phyloP scores from a whole-genome alignment of 2,797 vertebrate species.

The Leptatherina wallacei region DNA sequence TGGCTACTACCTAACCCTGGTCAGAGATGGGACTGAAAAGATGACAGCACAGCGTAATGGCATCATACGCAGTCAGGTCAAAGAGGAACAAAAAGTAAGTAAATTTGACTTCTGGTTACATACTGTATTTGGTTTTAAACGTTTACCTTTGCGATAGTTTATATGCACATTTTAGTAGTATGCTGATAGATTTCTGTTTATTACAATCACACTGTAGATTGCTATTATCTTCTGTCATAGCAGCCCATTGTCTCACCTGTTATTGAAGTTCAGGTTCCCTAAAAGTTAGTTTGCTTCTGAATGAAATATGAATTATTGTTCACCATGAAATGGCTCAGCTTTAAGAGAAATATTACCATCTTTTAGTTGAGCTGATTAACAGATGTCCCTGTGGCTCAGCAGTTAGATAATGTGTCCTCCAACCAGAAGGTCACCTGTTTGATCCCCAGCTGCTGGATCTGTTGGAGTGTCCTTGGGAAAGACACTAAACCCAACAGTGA shows the following conservation, averaged over 20 bases:
- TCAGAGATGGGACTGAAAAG: conserved; percentile 81
- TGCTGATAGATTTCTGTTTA: neutral
- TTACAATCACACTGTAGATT: neutral
- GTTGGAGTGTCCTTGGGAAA: neutral
- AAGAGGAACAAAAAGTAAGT: conserved; percentile 25
- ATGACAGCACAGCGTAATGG: conserved; percentile 54
- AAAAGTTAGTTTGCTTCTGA: neutral
- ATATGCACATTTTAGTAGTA: neutral
- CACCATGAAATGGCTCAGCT: neutral
- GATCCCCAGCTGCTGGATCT: neutral
- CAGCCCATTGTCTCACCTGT: neutral
- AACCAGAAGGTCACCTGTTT: neutral
- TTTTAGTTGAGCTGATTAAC: neutral
- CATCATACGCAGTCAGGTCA: conserved; percentile 23
- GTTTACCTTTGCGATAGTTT: neutral
- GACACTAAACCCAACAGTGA: neutral
- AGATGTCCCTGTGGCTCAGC: neutral
- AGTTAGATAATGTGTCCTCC: neutral
- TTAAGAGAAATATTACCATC: neutral
- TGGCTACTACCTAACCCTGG: conserved; percentile 96
- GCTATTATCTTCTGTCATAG: too few species aligned
- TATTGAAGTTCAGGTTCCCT: neutral
- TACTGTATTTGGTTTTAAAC: neutral
- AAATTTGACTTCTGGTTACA: neutral
- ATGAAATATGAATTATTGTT: neutral